Evolutionary conservation across 2,113 vertebrate species (phyloP).

Genomic region (Protobothrops flavoviridis): DNA sequence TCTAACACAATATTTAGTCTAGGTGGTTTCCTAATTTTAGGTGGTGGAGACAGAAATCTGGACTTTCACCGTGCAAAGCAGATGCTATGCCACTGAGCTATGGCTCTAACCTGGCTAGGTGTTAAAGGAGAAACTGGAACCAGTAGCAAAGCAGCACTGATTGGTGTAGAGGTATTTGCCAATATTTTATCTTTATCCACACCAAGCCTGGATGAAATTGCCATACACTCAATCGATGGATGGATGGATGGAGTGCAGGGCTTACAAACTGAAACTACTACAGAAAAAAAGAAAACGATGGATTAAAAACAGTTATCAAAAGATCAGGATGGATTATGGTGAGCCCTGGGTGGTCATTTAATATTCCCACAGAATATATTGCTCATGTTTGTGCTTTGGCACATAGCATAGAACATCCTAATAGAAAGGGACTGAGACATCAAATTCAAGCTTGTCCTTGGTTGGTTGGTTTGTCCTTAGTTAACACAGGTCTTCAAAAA

Average conservation of each 20-base stretch:
- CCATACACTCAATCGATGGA: no score
- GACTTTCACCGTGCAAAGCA: not conserved
- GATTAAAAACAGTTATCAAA: not conserved
- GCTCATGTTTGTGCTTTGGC: not conserved
- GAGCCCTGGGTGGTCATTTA: not conserved
- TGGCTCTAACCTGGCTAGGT: not conserved
- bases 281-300: not conserved
- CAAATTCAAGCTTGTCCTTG: not conserved
- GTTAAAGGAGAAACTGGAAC: not conserved
- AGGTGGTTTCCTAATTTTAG: not conserved
- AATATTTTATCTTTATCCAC: not conserved
- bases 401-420: not conserved
- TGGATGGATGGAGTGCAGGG: not conserved
- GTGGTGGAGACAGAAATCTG: not conserved
- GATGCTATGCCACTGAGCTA: not conserved
- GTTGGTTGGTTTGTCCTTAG: not conserved
- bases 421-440: not conserved
- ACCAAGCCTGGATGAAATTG: not conserved
- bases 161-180: not conserved
- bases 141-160: not conserved
- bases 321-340: not conserved
- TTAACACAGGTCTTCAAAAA: not conserved
- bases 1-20: no score
- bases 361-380: not conserved
- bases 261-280: not conserved